Conservation (phyloP, 2,113 vertebrate genomes). For the Perognathus longimembris region DNA sequence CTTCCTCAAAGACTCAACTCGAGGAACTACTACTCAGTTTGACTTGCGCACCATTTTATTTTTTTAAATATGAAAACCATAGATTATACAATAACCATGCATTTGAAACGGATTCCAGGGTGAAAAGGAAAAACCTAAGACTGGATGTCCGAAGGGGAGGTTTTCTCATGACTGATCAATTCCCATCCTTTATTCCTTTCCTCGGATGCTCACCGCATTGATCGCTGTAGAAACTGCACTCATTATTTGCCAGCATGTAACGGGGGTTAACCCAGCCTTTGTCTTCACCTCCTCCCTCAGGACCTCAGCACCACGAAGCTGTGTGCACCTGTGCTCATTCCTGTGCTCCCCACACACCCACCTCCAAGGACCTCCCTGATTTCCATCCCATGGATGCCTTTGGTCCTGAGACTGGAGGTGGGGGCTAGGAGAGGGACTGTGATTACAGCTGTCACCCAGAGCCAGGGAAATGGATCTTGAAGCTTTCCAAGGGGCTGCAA, state of each 20-base stretch:
- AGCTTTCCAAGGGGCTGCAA: neutral
- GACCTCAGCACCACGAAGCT: too few species aligned
- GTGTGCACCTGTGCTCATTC: fast-evolving
- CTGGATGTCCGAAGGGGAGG: neutral
- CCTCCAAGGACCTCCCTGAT: neutral
- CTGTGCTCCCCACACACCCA: neutral
- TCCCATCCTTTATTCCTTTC: neutral
- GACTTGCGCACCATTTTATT: neutral
- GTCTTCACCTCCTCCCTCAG: neutral
- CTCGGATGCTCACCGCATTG: neutral
- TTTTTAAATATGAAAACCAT: neutral
- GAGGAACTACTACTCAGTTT: neutral
- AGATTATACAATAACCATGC: neutral
- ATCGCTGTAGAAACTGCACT: neutral
- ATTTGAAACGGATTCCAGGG: neutral
- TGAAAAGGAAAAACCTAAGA: neutral
- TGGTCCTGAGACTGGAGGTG: neutral
- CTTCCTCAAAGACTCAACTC: neutral
- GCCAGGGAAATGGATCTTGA: neutral
- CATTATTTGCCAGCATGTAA: neutral
- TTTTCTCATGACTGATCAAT: neutral
- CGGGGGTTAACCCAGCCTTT: neutral
- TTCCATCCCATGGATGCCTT: neutral
- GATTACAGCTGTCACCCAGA: neutral
- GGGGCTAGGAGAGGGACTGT: too few species aligned